Percentiles rank a stretch among this genome's conserved stretches.
These are phyloP conservation scores for Nylanderia fulva DNA, from an alignment of 1,140 invertebrate species.

Conservation along the genomic window DNA sequence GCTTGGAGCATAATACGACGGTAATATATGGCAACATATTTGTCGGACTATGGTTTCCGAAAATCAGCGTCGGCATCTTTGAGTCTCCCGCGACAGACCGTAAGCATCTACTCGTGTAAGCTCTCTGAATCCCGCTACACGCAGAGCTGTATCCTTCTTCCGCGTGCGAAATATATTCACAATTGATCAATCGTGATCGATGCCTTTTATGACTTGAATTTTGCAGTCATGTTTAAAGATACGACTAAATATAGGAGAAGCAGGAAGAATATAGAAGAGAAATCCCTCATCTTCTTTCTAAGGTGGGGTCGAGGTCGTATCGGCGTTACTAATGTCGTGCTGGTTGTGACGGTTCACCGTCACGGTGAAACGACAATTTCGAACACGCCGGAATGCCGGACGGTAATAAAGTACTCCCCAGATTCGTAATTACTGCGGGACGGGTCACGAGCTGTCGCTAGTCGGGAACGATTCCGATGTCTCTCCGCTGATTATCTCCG, in stretches of 20 bases:
- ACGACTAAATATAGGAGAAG: background rate
- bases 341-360: conserved; percentile 64
- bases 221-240: background rate
- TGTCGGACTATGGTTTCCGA: conserved; percentile 55
- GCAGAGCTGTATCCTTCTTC: background rate
- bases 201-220: conserved; percentile 54
- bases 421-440: conserved; percentile 65
- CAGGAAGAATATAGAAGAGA: conserved; percentile 9
- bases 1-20: conserved; percentile 63
- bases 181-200: conserved; percentile 68
- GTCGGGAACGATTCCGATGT: conserved; percentile 51
- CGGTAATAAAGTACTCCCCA: conserved; percentile 57
- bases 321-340: conserved; percentile 57
- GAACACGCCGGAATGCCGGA: conserved; percentile 40
- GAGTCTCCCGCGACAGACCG: conserved; percentile 47
- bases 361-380: conserved; percentile 36
- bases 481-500: conserved; percentile 58
- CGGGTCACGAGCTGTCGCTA: conserved; percentile 60
- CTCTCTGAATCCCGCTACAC: conserved; percentile 53
- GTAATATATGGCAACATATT: conserved; percentile 65
- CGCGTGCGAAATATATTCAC: conserved; percentile 7
- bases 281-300: conserved; percentile 19
- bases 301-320: conserved; percentile 21
- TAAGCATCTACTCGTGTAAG: background rate
- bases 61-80: conserved; percentile 69